Percentiles rank a stretch among this genome's conserved stretches.
Evolutionary conservation across 2,113 vertebrate species (phyloP).

Genomic region (Acrocephalus arundinaceus): DNA sequence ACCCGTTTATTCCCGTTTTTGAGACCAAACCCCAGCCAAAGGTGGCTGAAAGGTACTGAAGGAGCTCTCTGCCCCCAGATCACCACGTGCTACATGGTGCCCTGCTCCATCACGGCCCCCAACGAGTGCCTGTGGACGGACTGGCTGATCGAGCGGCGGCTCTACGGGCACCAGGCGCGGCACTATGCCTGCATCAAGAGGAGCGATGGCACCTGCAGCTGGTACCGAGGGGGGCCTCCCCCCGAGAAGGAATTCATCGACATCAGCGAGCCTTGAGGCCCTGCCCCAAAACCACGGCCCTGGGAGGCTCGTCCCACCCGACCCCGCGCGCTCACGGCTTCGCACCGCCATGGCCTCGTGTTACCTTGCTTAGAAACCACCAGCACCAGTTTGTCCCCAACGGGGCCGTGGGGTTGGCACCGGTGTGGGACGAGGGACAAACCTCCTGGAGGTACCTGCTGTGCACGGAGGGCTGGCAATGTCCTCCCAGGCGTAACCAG

Average conservation of each 20-base stretch:
- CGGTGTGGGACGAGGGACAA: neutral
- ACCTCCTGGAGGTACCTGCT: neutral
- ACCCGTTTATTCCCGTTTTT: rapidly evolving
- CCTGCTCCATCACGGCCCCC: conserved; percentile 77
- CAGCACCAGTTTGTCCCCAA: neutral
- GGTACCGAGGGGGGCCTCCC: conserved; percentile 82
- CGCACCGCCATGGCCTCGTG: neutral
- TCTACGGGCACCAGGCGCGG: conserved; percentile 83
- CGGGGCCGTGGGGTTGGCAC: neutral
- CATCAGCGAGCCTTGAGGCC: conserved; percentile 82
- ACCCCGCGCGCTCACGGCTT: neutral
- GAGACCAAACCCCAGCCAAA: rapidly evolving
- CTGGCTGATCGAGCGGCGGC: conserved; percentile 83
- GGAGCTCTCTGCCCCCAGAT: conserved; percentile 74
- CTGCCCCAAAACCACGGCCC: neutral
- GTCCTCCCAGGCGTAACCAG: neutral
- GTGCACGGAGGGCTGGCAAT: neutral
- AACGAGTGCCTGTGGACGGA: conserved; percentile 92
- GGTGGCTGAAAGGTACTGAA: neutral
- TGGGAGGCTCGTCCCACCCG: neutral
- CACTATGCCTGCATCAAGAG: conserved; percentile 87
- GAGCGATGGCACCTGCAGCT: conserved; percentile 85
- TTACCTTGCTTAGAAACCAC: neutral
- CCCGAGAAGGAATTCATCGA: conserved; percentile 86
- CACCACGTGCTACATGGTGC: conserved; percentile 83